phyloP scores from a whole-genome alignment of 92 coral and sea anemone species.

The Zoanthus sansibaricus region DNA sequence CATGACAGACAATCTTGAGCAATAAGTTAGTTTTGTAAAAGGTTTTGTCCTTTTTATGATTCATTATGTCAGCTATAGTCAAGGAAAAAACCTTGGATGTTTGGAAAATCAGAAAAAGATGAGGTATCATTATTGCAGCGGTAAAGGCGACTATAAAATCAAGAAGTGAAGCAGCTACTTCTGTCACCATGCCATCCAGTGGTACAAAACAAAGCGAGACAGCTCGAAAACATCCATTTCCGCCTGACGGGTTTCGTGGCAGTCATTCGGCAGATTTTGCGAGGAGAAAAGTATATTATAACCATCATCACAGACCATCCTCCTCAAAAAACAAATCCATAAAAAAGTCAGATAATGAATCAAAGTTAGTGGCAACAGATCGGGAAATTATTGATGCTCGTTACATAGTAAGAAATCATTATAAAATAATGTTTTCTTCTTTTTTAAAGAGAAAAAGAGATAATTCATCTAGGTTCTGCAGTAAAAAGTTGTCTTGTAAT shows the following conservation, averaged over 20 bases:
- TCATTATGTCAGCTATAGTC: not conserved
- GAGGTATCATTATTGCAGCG: not conserved
- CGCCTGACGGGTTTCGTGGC: constrained; percentile 11
- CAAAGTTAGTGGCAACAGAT: constrained; percentile 3
- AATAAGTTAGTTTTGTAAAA: not conserved
- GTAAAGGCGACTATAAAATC: not conserved
- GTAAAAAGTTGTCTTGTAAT: not conserved
- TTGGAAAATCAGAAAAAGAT: not conserved
- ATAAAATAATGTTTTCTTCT: not conserved
- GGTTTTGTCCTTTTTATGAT: not conserved
- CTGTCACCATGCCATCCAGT: constrained; percentile 15
- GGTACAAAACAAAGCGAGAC: constrained; percentile 6
- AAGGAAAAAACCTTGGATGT: not conserved
- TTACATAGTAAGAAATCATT: constrained; percentile 17
- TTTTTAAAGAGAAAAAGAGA: not conserved
- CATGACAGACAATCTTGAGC: not conserved
- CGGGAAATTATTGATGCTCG: constrained; percentile 23
- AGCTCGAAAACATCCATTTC: constrained; percentile 22
- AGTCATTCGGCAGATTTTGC: constrained; percentile 36
- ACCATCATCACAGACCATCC: constrained; percentile 15
- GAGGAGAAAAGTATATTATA: not conserved
- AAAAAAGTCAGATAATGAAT: constrained; percentile 4
- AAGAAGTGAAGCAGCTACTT: not conserved
- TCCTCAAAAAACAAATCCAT: constrained; percentile 6
- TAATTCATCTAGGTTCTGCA: not conserved